Percentiles rank a stretch among this genome's conserved stretches.
These are phyloP conservation scores for Pinna nobilis DNA, from an alignment of 1,140 invertebrate species.

Conservation along the genomic window DNA sequence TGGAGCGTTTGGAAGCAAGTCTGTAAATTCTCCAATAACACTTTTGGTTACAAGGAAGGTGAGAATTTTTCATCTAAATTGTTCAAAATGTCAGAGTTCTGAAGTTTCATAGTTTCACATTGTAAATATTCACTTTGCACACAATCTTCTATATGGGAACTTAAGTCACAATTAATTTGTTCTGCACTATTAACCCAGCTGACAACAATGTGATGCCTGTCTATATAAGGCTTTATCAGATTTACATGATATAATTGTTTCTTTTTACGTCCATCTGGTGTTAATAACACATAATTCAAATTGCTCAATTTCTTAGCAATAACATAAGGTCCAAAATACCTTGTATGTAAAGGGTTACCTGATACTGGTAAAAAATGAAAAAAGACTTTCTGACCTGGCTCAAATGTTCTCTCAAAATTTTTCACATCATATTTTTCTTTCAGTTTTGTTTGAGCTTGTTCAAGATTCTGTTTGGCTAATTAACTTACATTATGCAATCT, in stretches of 20 bases:
- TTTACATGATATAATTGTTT: constrained; percentile 31
- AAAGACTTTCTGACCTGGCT: constrained; percentile 38
- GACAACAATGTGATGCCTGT: neutral
- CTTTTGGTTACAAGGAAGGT: neutral
- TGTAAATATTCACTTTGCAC: no score
- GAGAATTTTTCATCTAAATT: neutral
- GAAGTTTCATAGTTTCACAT: neutral
- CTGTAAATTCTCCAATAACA: neutral
- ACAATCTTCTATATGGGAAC: no score
- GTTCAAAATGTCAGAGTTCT: constrained; percentile 4
- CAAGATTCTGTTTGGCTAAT: constrained; percentile 35
- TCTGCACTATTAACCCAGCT: no score
- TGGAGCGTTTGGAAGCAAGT: no score
- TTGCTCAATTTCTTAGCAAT: constrained; percentile 27
- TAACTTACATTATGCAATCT: constrained; percentile 37
- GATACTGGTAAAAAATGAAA: constrained; percentile 35
- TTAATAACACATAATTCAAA: constrained; percentile 35
- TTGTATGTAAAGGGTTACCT: constrained; percentile 29
- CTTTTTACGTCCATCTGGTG: constrained; percentile 23
- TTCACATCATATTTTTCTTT: constrained; percentile 49
- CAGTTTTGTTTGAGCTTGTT: constrained; percentile 26
- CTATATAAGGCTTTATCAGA: constrained; percentile 38
- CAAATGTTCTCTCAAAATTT: constrained; percentile 30
- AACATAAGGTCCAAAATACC: constrained; percentile 42
- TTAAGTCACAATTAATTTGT: no score